Conservation (phyloP, 2,797 vertebrate species). For the Labroides dimidiatus region DNA sequence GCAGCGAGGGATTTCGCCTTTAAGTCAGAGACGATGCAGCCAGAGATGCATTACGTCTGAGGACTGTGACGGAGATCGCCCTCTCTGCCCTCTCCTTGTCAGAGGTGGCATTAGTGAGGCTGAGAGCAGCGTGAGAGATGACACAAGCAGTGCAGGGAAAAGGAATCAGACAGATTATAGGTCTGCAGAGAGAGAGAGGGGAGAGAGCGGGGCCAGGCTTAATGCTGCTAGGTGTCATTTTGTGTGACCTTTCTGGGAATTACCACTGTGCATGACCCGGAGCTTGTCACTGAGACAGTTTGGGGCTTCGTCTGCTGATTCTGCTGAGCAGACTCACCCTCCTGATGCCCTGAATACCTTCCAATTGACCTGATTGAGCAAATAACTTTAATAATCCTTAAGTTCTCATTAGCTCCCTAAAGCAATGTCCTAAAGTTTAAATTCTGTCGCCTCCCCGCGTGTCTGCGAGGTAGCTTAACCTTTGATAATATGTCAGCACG, state of each 20-base stretch:
- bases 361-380: constrained; percentile 43
- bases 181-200: constrained; percentile 45
- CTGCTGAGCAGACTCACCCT: constrained; percentile 12
- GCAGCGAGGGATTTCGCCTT: constrained; percentile 13
- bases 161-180: constrained; percentile 67
- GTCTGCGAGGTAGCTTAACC: constrained; percentile 62
- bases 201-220: constrained; percentile 44
- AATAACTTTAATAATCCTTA: constrained; percentile 59
- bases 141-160: constrained; percentile 55
- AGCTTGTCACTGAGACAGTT: constrained; percentile 53
- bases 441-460: constrained; percentile 45
- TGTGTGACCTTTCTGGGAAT: constrained; percentile 72
- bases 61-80: constrained; percentile 53
- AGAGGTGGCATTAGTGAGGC: constrained; percentile 57
- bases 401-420: constrained; percentile 48
- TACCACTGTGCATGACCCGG: constrained; percentile 57
- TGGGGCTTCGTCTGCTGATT: constrained; percentile 20
- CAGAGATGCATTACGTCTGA: constrained; percentile 57
- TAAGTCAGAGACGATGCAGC: constrained; percentile 27
- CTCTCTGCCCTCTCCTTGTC: constrained; percentile 53
- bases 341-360: constrained; percentile 34
- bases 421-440: constrained; percentile 46
- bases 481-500: constrained; percentile 58
- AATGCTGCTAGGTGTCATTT: constrained; percentile 61
- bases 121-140: constrained; percentile 58